Conservation (phyloP, 1,140 invertebrate genomes). For the Hycleus cichorii region DNA sequence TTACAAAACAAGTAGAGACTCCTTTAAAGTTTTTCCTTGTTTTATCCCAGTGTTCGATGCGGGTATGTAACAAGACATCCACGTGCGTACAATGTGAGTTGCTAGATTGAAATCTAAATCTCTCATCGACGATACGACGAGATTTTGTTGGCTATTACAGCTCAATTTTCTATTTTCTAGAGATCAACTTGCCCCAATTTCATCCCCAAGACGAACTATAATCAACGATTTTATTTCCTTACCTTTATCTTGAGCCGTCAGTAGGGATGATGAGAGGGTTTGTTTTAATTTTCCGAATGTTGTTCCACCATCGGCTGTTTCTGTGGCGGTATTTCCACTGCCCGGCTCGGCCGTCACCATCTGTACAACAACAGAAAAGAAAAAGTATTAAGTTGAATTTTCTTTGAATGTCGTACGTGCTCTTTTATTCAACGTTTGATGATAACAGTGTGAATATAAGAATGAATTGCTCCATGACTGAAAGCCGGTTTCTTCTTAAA, state of each 20-base stretch:
- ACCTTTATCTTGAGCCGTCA: constrained; percentile 77
- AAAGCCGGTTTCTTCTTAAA: too few relatives aligned
- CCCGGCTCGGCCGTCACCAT: constrained; percentile 70
- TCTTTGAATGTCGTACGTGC: constrained; percentile 7
- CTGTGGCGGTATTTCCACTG: constrained; percentile 46
- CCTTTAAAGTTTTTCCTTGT: too few relatives aligned
- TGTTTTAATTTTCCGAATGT: constrained; percentile 75
- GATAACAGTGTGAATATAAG: constrained; percentile 2
- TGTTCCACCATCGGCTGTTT: constrained; percentile 47
- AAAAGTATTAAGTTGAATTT: constrained; percentile 7
- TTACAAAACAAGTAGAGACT: too few relatives aligned
- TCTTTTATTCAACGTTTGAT: constrained; percentile 1
- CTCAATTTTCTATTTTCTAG: constrained; percentile 13
- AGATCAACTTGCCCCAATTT: constrained; percentile 13
- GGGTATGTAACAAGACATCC: too few relatives aligned
- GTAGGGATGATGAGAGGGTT: constrained; percentile 68
- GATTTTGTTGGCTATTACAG: constrained; percentile 6
- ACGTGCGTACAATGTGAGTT: too few relatives aligned
- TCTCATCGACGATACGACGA: constrained; percentile 4
- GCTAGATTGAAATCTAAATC: constrained; percentile 6
- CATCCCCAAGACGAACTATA: background rate
- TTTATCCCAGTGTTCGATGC: too few relatives aligned
- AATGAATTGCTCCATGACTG: background rate
- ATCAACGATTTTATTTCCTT: constrained; percentile 9
- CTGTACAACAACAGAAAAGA: constrained; percentile 41